These are phyloP conservation scores for Morelia viridis DNA, from an alignment of 2,797 vertebrate species.

Conservation along the genomic window DNA sequence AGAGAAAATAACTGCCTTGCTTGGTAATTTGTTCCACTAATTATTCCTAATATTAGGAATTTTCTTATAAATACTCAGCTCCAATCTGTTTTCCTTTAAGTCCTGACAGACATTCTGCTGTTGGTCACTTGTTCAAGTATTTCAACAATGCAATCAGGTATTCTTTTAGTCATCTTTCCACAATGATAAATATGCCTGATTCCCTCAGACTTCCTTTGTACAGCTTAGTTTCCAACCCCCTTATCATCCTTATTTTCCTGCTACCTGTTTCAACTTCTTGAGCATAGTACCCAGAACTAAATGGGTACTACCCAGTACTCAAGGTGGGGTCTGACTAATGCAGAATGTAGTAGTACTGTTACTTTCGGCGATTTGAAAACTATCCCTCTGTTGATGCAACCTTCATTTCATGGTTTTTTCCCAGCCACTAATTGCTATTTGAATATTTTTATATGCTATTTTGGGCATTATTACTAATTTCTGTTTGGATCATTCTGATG, in stretches of 20 bases:
- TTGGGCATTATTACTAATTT: not conserved
- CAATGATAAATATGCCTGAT: not conserved
- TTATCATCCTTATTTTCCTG: not conserved
- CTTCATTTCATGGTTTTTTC: not conserved
- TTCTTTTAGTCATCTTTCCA: not conserved
- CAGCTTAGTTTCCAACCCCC: not conserved
- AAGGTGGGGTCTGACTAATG: not conserved
- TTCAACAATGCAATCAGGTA: not conserved
- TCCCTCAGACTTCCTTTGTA: not conserved
- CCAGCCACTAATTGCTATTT: not conserved
- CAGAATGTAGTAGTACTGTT: not conserved
- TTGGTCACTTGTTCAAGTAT: not conserved
- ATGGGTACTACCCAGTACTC: not conserved
- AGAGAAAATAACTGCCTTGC: conserved; percentile 56
- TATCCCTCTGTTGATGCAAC: not conserved
- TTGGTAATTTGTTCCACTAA: not conserved
- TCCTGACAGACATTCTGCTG: not conserved
- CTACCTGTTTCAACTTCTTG: not conserved
- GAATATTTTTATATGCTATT: not conserved
- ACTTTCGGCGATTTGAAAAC: not conserved
- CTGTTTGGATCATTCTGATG: not conserved
- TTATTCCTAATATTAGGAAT: not conserved
- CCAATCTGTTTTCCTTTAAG: not conserved
- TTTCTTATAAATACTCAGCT: not conserved
- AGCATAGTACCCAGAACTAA: not conserved